These are phyloP conservation scores for Cryptocheilus praepositus DNA, from an alignment of 2,888 invertebrate species.

Conservation along the genomic window DNA sequence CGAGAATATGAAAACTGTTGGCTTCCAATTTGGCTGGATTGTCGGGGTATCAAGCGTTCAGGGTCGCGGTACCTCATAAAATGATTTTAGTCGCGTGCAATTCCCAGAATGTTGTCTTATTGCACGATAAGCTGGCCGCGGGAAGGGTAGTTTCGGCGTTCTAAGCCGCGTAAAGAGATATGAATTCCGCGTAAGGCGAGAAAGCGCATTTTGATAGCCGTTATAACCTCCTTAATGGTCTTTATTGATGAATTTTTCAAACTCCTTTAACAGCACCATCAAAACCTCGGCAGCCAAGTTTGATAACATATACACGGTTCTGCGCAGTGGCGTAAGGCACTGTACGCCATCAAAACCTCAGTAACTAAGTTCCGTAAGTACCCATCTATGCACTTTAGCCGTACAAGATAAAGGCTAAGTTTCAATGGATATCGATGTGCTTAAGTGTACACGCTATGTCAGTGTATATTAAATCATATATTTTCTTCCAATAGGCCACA, in stretches of 20 bases:
- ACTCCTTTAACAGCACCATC: conserved; percentile 1
- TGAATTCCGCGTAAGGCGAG: conserved; percentile 12
- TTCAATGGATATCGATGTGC: conserved; percentile 6
- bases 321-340: neutral
- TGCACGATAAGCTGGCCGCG: neutral
- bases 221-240: conserved; percentile 14
- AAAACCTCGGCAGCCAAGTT: conserved; percentile 8
- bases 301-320: neutral
- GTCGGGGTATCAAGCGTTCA: too few relatives aligned
- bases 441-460: neutral
- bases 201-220: conserved; percentile 16
- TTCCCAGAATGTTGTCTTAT: neutral
- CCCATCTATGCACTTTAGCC: neutral
- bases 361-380: conserved; percentile 12
- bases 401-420: conserved; percentile 1
- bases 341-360: conserved; percentile 1
- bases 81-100: neutral
- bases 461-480: too few relatives aligned
- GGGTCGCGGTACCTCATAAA: neutral
- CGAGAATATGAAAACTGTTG: too few relatives aligned
- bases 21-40: too few relatives aligned
- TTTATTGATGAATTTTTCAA: conserved; percentile 36
- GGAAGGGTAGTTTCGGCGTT: conserved; percentile 13
- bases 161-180: conserved; percentile 25
- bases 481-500: too few relatives aligned